phyloP scores from a whole-genome alignment of 2,888 invertebrate species.

The Athetis lepigone region DNA sequence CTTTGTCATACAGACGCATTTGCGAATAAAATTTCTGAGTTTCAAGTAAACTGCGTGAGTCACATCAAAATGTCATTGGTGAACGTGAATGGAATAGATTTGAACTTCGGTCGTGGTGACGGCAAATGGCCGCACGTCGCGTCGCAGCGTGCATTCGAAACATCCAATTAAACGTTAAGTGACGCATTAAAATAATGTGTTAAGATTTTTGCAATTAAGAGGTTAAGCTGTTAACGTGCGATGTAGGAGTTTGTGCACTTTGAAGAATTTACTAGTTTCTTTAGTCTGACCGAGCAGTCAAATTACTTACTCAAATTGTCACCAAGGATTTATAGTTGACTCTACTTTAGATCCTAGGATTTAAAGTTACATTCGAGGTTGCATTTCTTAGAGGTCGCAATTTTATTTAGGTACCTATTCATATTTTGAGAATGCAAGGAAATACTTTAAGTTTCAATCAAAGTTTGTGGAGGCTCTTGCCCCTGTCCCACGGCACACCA shows the following conservation, averaged over 20 bases:
- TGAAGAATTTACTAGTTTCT: constrained; percentile 8
- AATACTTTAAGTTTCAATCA: too few relatives aligned
- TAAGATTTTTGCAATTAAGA: constrained; percentile 34
- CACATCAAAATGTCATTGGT: constrained; percentile 64
- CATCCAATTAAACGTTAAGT: constrained; percentile 34
- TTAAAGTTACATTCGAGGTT: too few relatives aligned
- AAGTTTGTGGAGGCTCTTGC: too few relatives aligned
- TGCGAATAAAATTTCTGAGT: constrained; percentile 63
- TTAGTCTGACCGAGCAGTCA: too few relatives aligned
- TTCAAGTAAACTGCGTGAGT: constrained; percentile 69
- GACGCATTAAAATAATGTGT: constrained; percentile 30
- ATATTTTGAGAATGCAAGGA: too few relatives aligned
- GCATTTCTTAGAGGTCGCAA: too few relatives aligned
- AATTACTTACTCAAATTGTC: too few relatives aligned
- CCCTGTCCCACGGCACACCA: too few relatives aligned
- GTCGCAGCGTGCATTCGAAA: constrained; percentile 43
- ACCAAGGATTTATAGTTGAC: too few relatives aligned
- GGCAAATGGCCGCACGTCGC: constrained; percentile 28
- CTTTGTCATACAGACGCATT: constrained; percentile 49
- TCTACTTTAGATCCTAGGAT: too few relatives aligned
- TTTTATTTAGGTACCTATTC: too few relatives aligned
- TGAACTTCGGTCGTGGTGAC: constrained; percentile 33
- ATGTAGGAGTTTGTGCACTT: constrained; percentile 8
- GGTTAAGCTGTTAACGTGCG: background rate
- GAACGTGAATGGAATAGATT: constrained; percentile 67